phyloP scores from a whole-genome alignment of 2,797 vertebrate species.

The Kryptopterus vitreolus region DNA sequence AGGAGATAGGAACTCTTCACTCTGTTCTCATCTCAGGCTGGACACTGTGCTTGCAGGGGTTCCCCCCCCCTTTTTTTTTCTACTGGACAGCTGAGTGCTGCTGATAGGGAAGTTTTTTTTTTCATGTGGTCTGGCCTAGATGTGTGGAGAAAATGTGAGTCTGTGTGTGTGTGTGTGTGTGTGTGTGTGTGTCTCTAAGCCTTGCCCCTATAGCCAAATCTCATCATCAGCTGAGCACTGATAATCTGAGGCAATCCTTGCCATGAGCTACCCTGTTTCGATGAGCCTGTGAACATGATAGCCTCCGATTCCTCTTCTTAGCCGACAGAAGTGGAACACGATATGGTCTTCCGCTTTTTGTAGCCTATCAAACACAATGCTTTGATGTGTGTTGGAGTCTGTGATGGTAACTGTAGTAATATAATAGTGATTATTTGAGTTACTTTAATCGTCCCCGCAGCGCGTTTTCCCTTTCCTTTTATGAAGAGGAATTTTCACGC shows the following conservation, averaged over 20 bases:
- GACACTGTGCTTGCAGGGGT: slow-evolving; percentile 25
- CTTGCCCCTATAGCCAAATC: slow-evolving; percentile 36
- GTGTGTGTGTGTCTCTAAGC: not conserved
- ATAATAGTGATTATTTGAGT: too few species aligned
- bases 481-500: too few species aligned
- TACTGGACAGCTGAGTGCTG: slow-evolving; percentile 52
- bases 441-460: too few species aligned
- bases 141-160: slow-evolving; percentile 15
- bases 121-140: slow-evolving; percentile 40
- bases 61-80: slow-evolving; percentile 42
- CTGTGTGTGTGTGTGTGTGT: slow-evolving; percentile 40
- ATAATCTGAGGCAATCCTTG: not conserved
- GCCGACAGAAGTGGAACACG: too few species aligned
- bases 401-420: too few species aligned
- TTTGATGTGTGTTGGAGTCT: too few species aligned
- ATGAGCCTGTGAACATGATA: too few species aligned
- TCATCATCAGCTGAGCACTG: slow-evolving; percentile 31
- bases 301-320: too few species aligned
- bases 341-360: too few species aligned
- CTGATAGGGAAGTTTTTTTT: slow-evolving; percentile 52
- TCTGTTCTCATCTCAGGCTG: slow-evolving; percentile 44
- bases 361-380: too few species aligned
- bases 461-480: too few species aligned
- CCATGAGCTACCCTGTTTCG: not conserved
- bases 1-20: slow-evolving; percentile 42